Conservation (phyloP, 2,888 invertebrate species). For the Parnassius smintheus region DNA sequence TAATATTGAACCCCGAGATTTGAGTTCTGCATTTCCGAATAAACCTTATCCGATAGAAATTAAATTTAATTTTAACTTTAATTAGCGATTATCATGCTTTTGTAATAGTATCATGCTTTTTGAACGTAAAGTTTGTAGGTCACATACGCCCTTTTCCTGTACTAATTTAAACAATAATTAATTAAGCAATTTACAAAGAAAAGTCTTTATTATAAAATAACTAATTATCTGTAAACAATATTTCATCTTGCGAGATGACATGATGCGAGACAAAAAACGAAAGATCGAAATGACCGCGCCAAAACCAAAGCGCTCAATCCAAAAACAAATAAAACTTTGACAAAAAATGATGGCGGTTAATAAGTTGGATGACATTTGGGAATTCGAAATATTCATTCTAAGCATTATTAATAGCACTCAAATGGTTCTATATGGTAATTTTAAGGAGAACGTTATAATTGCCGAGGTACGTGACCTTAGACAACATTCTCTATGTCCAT, state of each 20-base stretch:
- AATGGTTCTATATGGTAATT: slow-evolving; percentile 64
- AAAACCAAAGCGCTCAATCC: slow-evolving; percentile 74
- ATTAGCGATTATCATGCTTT: not conserved
- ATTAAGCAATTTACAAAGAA: slow-evolving; percentile 53
- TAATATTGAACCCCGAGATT: too few species aligned
- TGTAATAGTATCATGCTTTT: not conserved
- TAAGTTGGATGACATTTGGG: slow-evolving; percentile 81
- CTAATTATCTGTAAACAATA: slow-evolving; percentile 79
- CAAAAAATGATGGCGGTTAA: slow-evolving; percentile 79
- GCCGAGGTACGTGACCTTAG: slow-evolving; percentile 51
- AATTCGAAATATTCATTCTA: slow-evolving; percentile 77
- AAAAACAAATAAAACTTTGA: slow-evolving; percentile 75
- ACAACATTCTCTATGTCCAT: slow-evolving; percentile 49
- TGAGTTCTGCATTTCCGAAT: too few species aligned
- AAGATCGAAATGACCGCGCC: slow-evolving; percentile 76
- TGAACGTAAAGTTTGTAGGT: too few species aligned
- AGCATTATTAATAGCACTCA: slow-evolving; percentile 75
- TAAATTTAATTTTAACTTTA: not conserved
- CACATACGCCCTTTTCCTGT: too few species aligned
- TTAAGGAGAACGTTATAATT: slow-evolving; percentile 68
- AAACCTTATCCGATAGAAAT: too few species aligned
- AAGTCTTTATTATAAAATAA: slow-evolving; percentile 61
- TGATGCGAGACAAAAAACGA: slow-evolving; percentile 75
- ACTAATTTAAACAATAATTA: slow-evolving; percentile 8
- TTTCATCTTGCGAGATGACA: slow-evolving; percentile 72